phyloP scores from a whole-genome alignment of 1,140 invertebrate species.

The Drosophila dunni region DNA sequence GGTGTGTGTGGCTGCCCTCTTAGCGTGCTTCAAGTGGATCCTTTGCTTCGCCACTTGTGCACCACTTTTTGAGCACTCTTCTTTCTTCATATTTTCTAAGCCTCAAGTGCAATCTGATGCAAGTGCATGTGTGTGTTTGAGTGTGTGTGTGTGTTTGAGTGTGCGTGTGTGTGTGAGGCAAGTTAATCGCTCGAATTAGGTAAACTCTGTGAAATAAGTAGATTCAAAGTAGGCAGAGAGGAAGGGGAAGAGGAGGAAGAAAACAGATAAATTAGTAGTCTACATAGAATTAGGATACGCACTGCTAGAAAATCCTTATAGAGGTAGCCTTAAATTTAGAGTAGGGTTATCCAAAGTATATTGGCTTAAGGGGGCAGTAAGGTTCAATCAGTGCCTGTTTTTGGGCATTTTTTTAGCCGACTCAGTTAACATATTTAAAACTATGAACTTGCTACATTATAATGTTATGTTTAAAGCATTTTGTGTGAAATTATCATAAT shows the following conservation, averaged over 20 bases:
- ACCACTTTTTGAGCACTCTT: constrained; percentile 49
- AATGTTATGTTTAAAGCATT: no score
- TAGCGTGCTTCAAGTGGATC: constrained; percentile 58
- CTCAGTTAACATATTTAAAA: no score
- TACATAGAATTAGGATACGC: no score
- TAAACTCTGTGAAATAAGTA: not conserved
- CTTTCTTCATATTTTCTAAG: constrained; percentile 10
- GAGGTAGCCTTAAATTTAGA: no score
- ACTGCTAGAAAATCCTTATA: no score
- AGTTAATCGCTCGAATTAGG: constrained; percentile 25
- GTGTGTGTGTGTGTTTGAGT: not conserved
- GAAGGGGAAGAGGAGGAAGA: not conserved
- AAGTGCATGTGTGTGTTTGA: not conserved
- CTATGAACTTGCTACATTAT: no score
- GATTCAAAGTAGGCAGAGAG: not conserved
- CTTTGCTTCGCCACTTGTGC: constrained; percentile 61
- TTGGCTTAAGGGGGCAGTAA: no score
- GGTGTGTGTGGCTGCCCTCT: constrained; percentile 49
- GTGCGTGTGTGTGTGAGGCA: not conserved
- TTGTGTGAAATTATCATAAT: no score
- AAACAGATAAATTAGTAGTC: not conserved
- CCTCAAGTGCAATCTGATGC: constrained; percentile 21
- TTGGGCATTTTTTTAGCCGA: no score
- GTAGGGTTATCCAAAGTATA: no score
- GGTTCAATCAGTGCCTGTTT: no score